These are phyloP conservation scores for Sympetrum striolatum DNA, from an alignment of 2,888 invertebrate genomes.

Conservation along the genomic window DNA sequence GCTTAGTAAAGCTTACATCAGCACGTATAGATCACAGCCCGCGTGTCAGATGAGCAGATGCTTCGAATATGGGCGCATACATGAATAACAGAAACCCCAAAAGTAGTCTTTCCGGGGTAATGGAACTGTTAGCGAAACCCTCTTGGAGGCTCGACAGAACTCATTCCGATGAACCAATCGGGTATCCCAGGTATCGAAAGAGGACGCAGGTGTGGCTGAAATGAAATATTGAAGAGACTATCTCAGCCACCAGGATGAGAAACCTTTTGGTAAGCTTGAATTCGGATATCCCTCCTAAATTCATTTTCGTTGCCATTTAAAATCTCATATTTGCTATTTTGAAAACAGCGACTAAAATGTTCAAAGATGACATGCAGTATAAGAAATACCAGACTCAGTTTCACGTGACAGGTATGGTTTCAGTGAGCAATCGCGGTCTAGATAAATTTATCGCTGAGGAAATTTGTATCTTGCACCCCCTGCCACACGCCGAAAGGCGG, in stretches of 20 bases:
- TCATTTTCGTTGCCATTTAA: neutral
- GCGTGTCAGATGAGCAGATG: no score
- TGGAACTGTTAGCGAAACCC: neutral
- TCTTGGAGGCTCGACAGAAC: neutral
- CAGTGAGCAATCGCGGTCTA: no score
- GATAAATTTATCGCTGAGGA: no score
- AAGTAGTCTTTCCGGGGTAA: neutral
- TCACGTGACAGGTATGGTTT: no score
- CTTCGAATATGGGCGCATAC: no score
- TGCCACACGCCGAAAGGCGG: no score
- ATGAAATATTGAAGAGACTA: neutral
- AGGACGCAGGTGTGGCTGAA: neutral
- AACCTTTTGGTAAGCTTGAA: neutral
- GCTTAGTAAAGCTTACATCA: no score
- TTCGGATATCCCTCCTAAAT: neutral
- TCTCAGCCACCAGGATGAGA: neutral
- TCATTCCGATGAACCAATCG: neutral
- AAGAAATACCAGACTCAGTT: no score
- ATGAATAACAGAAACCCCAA: no score
- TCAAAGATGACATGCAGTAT: no score
- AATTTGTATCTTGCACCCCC: no score
- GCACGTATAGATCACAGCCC: no score
- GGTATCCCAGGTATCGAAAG: neutral
- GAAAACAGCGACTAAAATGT: neutral
- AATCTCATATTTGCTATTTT: neutral